Percentiles rank a stretch among this genome's conserved stretches.
Evolutionary conservation across 2,888 invertebrate species (phyloP).

Genomic region (Hedya salicella): DNA sequence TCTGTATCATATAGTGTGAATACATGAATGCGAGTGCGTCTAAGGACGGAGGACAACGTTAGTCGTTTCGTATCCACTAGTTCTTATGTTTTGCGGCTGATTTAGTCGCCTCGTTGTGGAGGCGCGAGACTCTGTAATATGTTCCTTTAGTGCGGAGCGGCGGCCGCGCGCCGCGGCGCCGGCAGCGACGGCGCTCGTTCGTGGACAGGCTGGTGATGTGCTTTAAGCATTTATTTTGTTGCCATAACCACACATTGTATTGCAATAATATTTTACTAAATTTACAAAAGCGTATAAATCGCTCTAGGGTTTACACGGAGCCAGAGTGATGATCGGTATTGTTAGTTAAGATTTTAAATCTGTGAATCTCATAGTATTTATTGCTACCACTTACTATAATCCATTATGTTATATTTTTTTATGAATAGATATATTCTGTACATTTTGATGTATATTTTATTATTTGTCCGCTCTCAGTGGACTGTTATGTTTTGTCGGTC

Average conservation of each 20-base stretch:
- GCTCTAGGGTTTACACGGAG: conserved; percentile 78
- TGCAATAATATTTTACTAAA: conserved; percentile 85
- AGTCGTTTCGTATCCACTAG: conserved; percentile 83
- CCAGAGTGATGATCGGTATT: conserved; percentile 80
- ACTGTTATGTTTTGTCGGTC: conserved; percentile 79
- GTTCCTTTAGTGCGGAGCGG: conserved; percentile 81
- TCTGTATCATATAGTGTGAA: conserved; percentile 84
- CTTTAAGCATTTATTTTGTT: conserved; percentile 86
- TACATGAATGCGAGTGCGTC: conserved; percentile 76
- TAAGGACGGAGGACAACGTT: conserved; percentile 75
- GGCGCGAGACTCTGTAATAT: conserved; percentile 76
- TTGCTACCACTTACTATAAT: conserved; percentile 83
- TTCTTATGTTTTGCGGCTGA: conserved; percentile 80
- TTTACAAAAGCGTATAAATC: conserved; percentile 80
- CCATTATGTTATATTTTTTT: conserved; percentile 82
- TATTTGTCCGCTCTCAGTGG: conserved; percentile 78
- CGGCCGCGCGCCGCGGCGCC: conserved; percentile 17
- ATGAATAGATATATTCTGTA: conserved; percentile 84
- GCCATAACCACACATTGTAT: conserved; percentile 85
- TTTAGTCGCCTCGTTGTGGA: conserved; percentile 71
- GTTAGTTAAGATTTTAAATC: conserved; percentile 85
- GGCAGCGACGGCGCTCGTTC: conserved; percentile 59
- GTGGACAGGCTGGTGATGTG: conserved; percentile 83
- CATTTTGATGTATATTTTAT: conserved; percentile 85
- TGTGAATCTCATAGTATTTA: conserved; percentile 86